phyloP scores from a whole-genome alignment of 2,797 vertebrate genomes.

The Vireo griseus region DNA sequence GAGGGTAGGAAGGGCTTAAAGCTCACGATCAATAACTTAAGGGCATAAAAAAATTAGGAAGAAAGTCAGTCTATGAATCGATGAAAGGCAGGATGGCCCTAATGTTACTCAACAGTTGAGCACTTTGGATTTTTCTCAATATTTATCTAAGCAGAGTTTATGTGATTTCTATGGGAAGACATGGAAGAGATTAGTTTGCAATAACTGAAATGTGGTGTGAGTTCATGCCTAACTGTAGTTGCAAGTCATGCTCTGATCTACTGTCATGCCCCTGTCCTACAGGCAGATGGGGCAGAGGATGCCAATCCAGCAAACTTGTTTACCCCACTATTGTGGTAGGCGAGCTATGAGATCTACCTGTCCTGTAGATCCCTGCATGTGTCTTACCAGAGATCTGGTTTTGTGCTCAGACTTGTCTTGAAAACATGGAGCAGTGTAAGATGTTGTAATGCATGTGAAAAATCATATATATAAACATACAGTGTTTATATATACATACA shows the following conservation, averaged over 20 bases:
- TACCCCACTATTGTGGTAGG: neutral
- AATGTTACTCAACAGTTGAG: neutral
- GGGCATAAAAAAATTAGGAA: slow-evolving; percentile 1
- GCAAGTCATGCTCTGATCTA: neutral
- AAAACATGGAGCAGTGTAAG: neutral
- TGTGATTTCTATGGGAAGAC: neutral
- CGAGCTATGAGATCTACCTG: neutral
- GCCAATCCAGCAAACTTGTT: neutral
- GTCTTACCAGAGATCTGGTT: neutral
- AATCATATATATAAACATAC: neutral
- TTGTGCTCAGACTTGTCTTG: neutral
- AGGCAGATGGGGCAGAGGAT: neutral
- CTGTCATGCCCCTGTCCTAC: neutral
- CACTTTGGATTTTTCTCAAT: neutral
- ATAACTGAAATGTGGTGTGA: neutral
- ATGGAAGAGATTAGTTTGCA: neutral
- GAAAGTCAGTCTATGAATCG: neutral
- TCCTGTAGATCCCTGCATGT: neutral
- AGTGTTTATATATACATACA: neutral
- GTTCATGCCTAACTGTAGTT: neutral
- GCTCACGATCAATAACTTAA: slow-evolving; percentile 16
- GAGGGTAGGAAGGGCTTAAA: neutral
- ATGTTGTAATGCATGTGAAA: neutral
- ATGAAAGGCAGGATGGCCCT: neutral
- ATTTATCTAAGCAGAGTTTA: neutral